Conservation (phyloP, 2,113 vertebrate genomes). For the Actinemys pallida region DNA sequence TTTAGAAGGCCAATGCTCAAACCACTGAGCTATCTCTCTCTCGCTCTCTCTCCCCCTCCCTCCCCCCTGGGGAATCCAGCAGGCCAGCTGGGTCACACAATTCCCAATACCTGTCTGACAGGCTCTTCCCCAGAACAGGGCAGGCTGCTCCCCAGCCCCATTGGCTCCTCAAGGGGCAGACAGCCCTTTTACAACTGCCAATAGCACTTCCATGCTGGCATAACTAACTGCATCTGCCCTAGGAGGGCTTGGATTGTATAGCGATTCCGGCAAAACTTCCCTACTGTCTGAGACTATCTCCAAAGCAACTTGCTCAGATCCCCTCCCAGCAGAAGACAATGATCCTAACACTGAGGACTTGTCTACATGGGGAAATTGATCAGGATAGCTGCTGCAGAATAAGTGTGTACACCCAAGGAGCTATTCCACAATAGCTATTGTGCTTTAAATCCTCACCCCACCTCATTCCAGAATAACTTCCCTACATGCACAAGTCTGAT, state of each 20-base stretch:
- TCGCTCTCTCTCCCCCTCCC: no score
- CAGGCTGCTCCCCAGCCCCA: no score
- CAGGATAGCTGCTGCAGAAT: neutral
- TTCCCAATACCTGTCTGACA: neutral
- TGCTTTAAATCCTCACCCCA: neutral
- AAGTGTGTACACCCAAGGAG: neutral
- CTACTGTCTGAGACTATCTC: neutral
- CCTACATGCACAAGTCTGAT: neutral
- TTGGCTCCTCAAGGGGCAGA: neutral
- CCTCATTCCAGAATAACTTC: neutral
- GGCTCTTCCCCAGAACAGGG: neutral
- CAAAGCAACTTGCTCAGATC: neutral
- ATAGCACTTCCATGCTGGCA: neutral
- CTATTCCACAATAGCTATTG: neutral
- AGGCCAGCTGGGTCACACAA: neutral
- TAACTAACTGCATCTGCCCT: neutral
- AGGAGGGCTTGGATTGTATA: neutral
- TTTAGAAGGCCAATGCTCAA: no score
- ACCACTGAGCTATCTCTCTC: no score
- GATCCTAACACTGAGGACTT: neutral
- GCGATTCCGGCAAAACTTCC: neutral
- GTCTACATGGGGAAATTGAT: neutral
- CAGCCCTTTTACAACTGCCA: neutral
- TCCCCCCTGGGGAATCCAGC: no score
- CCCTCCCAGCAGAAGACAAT: neutral